Conservation (phyloP, 2,113 vertebrate species). For the Semnornis frantzii region DNA sequence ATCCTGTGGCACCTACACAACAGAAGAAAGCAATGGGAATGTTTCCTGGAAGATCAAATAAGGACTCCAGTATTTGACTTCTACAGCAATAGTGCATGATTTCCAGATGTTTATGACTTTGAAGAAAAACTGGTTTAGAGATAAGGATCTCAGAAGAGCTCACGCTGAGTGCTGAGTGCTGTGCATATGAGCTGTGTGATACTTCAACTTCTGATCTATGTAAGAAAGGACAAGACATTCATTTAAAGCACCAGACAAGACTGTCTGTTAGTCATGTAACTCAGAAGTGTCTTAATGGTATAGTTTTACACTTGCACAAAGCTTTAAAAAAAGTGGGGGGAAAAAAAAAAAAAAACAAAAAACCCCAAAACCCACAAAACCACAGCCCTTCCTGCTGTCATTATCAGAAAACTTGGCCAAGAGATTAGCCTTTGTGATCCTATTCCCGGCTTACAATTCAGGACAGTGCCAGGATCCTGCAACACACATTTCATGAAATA, state of each 20-base stretch:
- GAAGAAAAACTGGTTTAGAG: constrained; percentile 24
- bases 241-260: neutral
- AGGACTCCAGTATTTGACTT: constrained; percentile 33
- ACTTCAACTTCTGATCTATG: constrained; percentile 1
- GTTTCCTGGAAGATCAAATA: constrained; percentile 40
- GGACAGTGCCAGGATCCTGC: neutral
- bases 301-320: neutral
- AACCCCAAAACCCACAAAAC: neutral
- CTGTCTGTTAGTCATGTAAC: neutral
- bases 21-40: constrained; percentile 20
- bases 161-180: neutral
- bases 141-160: constrained; percentile 40
- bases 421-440: neutral
- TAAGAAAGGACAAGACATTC: constrained; percentile 5
- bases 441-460: neutral
- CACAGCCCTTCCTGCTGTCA: neutral
- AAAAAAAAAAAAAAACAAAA: neutral
- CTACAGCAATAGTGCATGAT: neutral
- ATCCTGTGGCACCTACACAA: constrained; percentile 25
- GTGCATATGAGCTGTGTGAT: neutral
- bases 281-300: neutral
- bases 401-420: neutral
- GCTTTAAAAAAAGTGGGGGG: neutral
- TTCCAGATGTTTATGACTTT: constrained; percentile 45
- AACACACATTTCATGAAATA: neutral